Evolutionary conservation across 1,140 invertebrate genomes (phyloP).

Genomic region (Eulimnadia texana): DNA sequence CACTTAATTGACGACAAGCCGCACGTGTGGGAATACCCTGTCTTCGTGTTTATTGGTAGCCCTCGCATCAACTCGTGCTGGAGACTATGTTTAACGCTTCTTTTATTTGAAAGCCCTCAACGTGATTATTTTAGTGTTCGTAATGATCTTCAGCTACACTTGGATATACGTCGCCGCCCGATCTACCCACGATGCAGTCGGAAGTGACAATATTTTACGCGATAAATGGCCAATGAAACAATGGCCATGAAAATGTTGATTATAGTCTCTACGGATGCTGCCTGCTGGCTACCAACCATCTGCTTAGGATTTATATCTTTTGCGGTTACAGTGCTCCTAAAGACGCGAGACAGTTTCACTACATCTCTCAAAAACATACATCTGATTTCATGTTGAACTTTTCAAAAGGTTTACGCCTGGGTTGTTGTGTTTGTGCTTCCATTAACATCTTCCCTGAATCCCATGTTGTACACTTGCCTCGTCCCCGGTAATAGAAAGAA

Average conservation of each 20-base stretch:
- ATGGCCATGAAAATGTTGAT: slow-evolving; percentile 41
- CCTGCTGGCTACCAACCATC: slow-evolving; percentile 42
- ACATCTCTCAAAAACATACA: background rate
- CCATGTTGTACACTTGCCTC: slow-evolving; percentile 31
- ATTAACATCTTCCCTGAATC: slow-evolving; percentile 34
- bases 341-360: background rate
- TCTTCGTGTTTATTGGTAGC: slow-evolving; percentile 38
- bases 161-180: slow-evolving; percentile 41
- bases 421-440: slow-evolving; percentile 34
- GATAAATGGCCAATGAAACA: slow-evolving; percentile 32
- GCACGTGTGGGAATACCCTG: slow-evolving; percentile 42
- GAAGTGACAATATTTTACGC: slow-evolving; percentile 21
- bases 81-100: background rate
- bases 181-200: slow-evolving; percentile 32
- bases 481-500: too few relatives aligned
- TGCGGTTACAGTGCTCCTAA: background rate
- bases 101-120: slow-evolving; percentile 30
- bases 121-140: slow-evolving; percentile 35
- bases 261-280: slow-evolving; percentile 41
- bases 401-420: slow-evolving; percentile 29
- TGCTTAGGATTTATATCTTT: slow-evolving; percentile 35
- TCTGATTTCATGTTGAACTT: background rate
- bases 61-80: slow-evolving; percentile 26
- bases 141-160: slow-evolving; percentile 39
- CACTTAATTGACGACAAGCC: slow-evolving; percentile 39